Evolutionary conservation across 1,140 invertebrate species (phyloP).

Genomic region (Brachionus plicatilis): DNA sequence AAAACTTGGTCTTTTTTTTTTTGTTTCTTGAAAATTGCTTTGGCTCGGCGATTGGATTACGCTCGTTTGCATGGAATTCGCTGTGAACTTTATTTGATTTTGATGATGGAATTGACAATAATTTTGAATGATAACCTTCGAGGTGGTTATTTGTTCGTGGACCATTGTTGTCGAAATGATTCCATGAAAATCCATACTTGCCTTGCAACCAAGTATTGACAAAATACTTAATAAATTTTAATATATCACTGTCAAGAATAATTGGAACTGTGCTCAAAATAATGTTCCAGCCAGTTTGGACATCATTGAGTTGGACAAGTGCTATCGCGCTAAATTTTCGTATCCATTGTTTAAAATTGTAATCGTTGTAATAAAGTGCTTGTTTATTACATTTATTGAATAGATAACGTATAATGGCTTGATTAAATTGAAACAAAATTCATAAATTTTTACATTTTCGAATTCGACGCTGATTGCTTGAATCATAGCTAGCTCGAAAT

Average conservation of each 20-base stretch:
- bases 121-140: background rate
- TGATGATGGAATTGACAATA: too few species aligned
- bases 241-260: background rate
- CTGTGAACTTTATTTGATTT: background rate
- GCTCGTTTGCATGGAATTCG: background rate
- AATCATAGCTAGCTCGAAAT: background rate
- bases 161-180: background rate
- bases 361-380: background rate
- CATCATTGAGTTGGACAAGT: background rate
- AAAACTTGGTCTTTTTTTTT: background rate
- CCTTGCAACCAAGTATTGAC: background rate
- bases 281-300: background rate
- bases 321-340: background rate
- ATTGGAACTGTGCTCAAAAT: background rate
- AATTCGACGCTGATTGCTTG: background rate
- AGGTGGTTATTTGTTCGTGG: background rate
- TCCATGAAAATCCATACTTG: background rate
- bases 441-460: too few species aligned
- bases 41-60: background rate
- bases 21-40: background rate
- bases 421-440: background rate
- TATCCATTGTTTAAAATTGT: background rate
- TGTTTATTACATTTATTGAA: background rate
- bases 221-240: constrained; percentile 2
- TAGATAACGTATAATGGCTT: background rate